Evolutionary conservation across 2,113 vertebrate species (phyloP).

Genomic region (Vanacampus margaritifer): DNA sequence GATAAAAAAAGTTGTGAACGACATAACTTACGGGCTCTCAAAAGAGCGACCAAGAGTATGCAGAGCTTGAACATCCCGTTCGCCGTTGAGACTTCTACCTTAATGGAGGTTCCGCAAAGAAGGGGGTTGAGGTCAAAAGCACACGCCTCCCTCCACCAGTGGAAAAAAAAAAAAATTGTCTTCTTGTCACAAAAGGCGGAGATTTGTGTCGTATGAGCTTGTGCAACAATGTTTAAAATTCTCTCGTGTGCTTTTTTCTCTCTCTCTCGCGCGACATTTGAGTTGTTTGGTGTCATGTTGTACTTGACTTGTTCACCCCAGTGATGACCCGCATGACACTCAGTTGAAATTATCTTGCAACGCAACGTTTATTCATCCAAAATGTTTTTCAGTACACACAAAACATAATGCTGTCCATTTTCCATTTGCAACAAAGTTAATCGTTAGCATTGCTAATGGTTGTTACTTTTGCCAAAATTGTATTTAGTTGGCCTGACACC

Average conservation of each 20-base stretch:
- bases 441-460: background rate
- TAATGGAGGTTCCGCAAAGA: background rate
- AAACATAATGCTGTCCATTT: too few relatives aligned
- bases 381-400: background rate
- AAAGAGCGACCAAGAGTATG: conserved; percentile 9
- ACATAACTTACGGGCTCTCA: conserved; percentile 26
- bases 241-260: background rate
- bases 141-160: conserved; percentile 1
- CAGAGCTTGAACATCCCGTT: conserved; percentile 36
- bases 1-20: background rate
- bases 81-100: background rate
- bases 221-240: background rate
- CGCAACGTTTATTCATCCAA: background rate
- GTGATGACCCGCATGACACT: background rate
- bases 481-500: background rate
- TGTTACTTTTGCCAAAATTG: background rate
- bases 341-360: background rate
- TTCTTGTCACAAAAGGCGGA: background rate
- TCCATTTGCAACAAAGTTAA: background rate
- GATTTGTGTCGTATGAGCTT: conserved; percentile 2
- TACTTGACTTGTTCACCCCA: background rate
- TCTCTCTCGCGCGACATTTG: background rate
- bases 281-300: background rate
- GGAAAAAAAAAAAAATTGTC: conserved; percentile 8
- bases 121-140: background rate